A percentile compares a stretch with the other conserved stretches of the same genome.
phyloP scores from a whole-genome alignment of 1,140 invertebrate genomes.

The Drosophila bifasciata region DNA sequence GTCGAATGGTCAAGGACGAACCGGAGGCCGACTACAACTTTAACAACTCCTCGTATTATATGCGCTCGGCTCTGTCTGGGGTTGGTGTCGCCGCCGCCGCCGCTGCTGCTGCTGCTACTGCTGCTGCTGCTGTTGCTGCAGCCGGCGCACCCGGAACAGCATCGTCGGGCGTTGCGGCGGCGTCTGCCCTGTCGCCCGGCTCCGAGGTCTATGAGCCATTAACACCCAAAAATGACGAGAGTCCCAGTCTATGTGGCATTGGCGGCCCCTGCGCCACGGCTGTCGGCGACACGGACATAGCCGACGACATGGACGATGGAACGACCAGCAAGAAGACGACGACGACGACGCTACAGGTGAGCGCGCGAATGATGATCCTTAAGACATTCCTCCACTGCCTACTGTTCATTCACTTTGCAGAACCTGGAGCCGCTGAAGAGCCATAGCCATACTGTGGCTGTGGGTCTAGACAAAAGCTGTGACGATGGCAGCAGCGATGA shows the following conservation, averaged over 20 bases:
- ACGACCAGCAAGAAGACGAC: conserved; percentile 61
- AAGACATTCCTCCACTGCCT: not conserved
- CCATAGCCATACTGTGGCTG: conserved; percentile 22
- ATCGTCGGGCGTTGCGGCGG: conserved; percentile 7
- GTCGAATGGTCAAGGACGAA: conserved; percentile 67
- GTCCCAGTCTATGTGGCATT: conserved; percentile 77
- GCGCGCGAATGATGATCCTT: not conserved
- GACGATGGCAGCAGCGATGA: conserved; percentile 63
- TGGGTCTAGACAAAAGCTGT: conserved; percentile 63
- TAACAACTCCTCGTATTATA: conserved; percentile 76
- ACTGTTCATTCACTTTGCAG: conserved; percentile 18
- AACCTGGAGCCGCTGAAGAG: conserved; percentile 68
- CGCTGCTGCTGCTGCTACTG: conserved; percentile 14
- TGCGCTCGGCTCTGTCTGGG: conserved; percentile 60
- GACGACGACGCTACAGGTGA: conserved; percentile 77
- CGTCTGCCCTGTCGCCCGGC: conserved; percentile 68
- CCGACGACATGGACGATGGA: conserved; percentile 78
- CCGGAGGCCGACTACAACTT: conserved; percentile 73
- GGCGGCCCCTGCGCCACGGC: conserved; percentile 53
- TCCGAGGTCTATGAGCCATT: conserved; percentile 81
- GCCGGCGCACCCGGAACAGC: too few species aligned
- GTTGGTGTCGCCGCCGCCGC: conserved; percentile 28
- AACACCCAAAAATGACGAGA: conserved; percentile 82
- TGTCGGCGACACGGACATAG: conserved; percentile 62
- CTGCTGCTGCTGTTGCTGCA: conserved; percentile 17